Evolutionary conservation across 2,797 vertebrate species (phyloP), one percentile per base, ranked within the genome.

Genomic region (Carduelis carduelis): DNA sequence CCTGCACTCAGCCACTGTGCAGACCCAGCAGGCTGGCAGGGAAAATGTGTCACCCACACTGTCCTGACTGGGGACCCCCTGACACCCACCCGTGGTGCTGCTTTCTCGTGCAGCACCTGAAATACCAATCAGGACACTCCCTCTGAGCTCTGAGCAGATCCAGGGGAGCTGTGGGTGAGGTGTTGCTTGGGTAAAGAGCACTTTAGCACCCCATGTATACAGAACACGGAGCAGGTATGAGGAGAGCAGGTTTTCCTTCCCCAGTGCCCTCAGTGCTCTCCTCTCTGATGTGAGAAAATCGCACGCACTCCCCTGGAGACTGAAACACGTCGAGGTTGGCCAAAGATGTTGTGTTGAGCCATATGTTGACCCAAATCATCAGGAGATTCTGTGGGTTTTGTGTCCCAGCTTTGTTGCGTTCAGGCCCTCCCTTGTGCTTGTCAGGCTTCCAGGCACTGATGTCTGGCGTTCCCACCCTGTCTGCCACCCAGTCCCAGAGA

Each of bases 391-490:
- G 90, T 71, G 90, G 83, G 71, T 89, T 96, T 97, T 0, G 4
- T 60, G 81, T 83, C 92, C 92, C 90, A 93, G 95, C 95, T 96
- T 96, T 95, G 83, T 92, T 83, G 92, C 10, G 0, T 59, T 95
- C 81, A 84, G 94, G 81, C 89, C 86, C 92, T 95, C 90, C 92
- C 95, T 76, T 76, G 80, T 84, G 56, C 72, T 91, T 97, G 94
- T 96, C 95, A 96, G 77, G 61, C 90, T 96, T 95, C 96, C 96
- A 97, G 95, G 69, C 66, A 76, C 93, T 95, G 85, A 55, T 95
- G 95, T 95, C 96, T 97, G 95, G 91, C 64, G 34, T 94, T 96
- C 92, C 94, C 96, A 89, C 93, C 96, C 96, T 82, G 96, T 96
- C 96, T 97, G 94, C 95, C 94, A 95, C 96, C 92, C 93, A 72